A percentile compares a stretch with the other conserved stretches of the same genome.
These are phyloP conservation scores for Vulpes vulpes DNA, from an alignment of 2,113 vertebrate species.

Conservation along the genomic window DNA sequence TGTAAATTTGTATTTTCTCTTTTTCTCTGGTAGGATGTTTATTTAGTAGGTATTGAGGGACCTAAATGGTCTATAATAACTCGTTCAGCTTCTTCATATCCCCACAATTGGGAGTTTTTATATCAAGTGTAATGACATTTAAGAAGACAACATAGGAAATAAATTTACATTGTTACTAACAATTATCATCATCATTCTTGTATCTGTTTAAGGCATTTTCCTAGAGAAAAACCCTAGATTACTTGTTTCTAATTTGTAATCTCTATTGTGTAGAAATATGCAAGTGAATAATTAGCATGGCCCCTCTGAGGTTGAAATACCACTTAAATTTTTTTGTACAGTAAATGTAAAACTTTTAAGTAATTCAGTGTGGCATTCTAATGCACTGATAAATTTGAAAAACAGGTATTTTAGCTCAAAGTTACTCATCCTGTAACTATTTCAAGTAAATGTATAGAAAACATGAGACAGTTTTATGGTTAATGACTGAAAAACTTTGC, in stretches of 20 bases:
- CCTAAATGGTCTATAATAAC: not conserved
- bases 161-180: not conserved
- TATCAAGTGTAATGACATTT: not conserved
- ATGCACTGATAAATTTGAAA: not conserved
- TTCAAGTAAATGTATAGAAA: not conserved
- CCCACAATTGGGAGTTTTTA: not conserved
- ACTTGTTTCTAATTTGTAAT: slow-evolving; percentile 54
- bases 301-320: not conserved
- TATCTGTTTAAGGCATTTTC: slow-evolving; percentile 53
- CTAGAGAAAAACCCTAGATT: slow-evolving; percentile 59
- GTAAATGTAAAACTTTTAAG: slow-evolving; percentile 19
- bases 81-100: not conserved
- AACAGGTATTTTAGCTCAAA: not conserved
- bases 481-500: not conserved
- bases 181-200: not conserved
- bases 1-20: not conserved
- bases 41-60: not conserved
- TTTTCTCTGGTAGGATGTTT: not conserved
- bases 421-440: not conserved
- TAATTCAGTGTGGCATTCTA: not conserved
- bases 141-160: not conserved
- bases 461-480: not conserved
- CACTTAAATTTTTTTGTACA: not conserved
- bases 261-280: not conserved
- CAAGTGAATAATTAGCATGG: slow-evolving; percentile 22